A percentile compares a stretch with the other conserved stretches of the same genome.
Evolutionary conservation across 2,113 vertebrate species (phyloP).

Genomic region (Thermophis baileyi): DNA sequence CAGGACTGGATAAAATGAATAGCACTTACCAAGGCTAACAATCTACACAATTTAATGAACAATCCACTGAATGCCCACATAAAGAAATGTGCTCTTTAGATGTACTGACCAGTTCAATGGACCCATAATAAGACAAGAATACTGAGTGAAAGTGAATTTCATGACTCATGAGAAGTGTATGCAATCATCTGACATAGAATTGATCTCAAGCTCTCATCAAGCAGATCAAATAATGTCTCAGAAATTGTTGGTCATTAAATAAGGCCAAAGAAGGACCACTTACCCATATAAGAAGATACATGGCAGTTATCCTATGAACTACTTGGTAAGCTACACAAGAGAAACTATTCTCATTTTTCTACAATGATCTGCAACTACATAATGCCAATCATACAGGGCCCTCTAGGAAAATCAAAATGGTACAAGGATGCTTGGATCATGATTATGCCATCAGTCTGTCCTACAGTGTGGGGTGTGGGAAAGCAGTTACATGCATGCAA

Average conservation of each 20-base stretch:
- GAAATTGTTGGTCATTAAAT: background rate
- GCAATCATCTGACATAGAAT: background rate
- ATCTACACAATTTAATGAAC: background rate
- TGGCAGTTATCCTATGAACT: background rate
- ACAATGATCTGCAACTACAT: background rate
- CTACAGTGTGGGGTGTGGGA: background rate
- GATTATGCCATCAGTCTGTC: background rate
- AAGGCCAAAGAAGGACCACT: background rate
- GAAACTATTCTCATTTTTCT: background rate
- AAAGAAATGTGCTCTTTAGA: background rate
- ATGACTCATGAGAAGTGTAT: background rate
- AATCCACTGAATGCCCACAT: background rate
- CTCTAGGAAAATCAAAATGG: background rate
- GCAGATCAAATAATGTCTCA: background rate
- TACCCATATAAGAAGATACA: background rate
- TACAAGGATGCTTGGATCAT: background rate
- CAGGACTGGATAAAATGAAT: background rate
- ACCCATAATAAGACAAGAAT: background rate
- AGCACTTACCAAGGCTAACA: background rate
- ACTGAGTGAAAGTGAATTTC: background rate
- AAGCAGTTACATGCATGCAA: background rate
- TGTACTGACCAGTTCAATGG: background rate
- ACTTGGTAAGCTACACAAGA: background rate
- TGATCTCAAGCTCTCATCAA: background rate
- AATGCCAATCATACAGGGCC: background rate